Conservation (phyloP, 92 coral and sea anemone genomes). For the Siderastrea radians region DNA sequence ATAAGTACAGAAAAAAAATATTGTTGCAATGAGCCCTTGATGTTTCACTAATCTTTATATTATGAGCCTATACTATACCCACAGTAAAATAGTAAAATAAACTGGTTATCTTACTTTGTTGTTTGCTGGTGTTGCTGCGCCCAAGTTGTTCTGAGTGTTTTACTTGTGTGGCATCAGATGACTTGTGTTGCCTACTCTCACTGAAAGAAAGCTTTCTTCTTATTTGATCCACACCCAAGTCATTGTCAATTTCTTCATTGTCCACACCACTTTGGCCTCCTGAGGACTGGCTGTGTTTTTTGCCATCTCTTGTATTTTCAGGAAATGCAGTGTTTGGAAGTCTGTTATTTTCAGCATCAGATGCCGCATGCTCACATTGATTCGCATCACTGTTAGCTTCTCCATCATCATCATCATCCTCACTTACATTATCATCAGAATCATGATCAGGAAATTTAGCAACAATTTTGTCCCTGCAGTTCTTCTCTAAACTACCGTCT, state of each 20-base stretch:
- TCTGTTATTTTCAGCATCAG: background rate
- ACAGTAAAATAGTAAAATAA: background rate
- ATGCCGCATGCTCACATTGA: background rate
- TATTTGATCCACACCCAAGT: background rate
- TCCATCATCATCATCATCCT: background rate
- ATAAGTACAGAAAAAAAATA: too few relatives aligned
- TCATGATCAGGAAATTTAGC: background rate
- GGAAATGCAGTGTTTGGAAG: background rate
- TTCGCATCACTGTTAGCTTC: background rate
- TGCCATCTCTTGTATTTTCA: background rate
- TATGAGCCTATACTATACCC: background rate
- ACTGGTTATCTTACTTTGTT: background rate
- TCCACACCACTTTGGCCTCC: background rate
- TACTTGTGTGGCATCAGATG: background rate
- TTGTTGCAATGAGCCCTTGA: background rate
- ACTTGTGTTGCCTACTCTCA: background rate
- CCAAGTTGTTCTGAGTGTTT: background rate
- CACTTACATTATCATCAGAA: background rate
- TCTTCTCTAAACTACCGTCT: background rate
- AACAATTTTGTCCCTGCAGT: background rate
- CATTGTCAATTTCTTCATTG: background rate
- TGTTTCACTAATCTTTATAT: background rate
- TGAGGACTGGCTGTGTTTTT: background rate
- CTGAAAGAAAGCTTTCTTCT: slow-evolving; percentile 14
- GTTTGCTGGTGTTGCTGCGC: background rate